These are phyloP conservation scores for Strix uralensis DNA, from an alignment of 2,113 vertebrate species.

Conservation along the genomic window DNA sequence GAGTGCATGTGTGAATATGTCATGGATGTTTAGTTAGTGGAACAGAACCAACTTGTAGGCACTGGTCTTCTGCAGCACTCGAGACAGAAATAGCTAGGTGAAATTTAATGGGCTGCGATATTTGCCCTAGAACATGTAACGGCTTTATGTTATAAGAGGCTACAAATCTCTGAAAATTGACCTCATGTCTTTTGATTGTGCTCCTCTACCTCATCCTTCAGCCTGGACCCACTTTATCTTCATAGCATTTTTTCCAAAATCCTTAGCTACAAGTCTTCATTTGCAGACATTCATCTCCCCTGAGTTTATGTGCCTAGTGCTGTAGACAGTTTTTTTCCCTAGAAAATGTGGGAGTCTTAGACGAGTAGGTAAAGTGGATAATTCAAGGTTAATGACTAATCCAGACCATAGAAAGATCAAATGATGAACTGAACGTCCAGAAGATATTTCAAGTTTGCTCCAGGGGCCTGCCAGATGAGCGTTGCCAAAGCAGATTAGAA, in stretches of 20 bases:
- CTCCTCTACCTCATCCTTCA: neutral
- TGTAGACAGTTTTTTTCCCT: neutral
- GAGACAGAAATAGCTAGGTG: neutral
- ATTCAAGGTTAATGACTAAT: constrained; percentile 56
- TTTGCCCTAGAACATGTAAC: neutral
- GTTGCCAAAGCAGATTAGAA: constrained; percentile 60
- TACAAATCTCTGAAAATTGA: neutral
- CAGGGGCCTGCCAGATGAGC: constrained; percentile 23
- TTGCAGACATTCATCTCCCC: neutral
- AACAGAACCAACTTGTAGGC: neutral
- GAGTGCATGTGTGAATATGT: neutral
- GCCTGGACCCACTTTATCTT: neutral
- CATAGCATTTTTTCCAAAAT: neutral
- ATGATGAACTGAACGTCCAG: constrained; percentile 31
- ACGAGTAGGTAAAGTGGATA: constrained; percentile 21
- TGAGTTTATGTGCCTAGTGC: neutral
- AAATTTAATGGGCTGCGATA: neutral
- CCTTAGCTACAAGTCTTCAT: neutral
- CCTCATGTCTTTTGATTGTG: neutral
- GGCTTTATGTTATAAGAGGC: neutral
- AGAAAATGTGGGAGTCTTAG: constrained; percentile 29
- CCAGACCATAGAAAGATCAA: constrained; percentile 44
- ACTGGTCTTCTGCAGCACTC: neutral
- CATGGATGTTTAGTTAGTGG: neutral
- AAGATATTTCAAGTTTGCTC: constrained; percentile 45